Base-by-base conservation (phyloP, 1,140 invertebrate genomes). In the Camponotus pennsylvanicus region DNA sequence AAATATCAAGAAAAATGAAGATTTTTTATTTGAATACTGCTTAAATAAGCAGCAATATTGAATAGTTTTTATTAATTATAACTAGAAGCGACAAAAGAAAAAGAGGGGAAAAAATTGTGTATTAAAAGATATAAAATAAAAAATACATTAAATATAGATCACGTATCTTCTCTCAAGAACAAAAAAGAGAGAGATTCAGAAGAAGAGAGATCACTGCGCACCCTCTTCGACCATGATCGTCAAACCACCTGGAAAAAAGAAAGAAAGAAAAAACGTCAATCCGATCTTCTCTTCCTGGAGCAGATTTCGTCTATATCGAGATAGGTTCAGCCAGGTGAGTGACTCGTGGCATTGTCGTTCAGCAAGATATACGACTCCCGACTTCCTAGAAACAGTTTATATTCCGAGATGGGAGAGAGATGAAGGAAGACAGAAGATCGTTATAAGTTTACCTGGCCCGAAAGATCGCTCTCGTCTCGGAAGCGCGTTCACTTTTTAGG, bases 321-420 rank as follows among this genome's bases (percentile, higher is more conserved):
- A 85, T 79, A 59, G 86, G 69, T 42, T 82, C 77, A 88, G 89
- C 89, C 92, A 92, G 93, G 92, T 93, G 93, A 94, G 88, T 94
- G 92, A 94, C 92, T 93, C 45, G 45, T 7, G 86, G 91, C 89
- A 95, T 94, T 95, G 94, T 95, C 94, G 89, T 91, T 90, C 89
- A 85, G 71, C 80, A 94, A 95, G 94, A 95, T 95, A 95, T 95
- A 95, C 92, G 95, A 93, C 92, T 92, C 85, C 57, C 80, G 88
- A 92, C 49, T 95, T 95, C 95, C 91, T 61, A 93, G 95, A 95
- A 95, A 94, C 92, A 94, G 94, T 95, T 95, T 94, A 94, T 94
- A 94, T 94, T 94, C 93, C 87, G 80, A 59, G 55, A 75, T 57
- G 55, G 92, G 88, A 91, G 85, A 89, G 92, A 91, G 70, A 85